Base-by-base conservation (phyloP, 2,888 invertebrate species). In the Agrochola litura region DNA sequence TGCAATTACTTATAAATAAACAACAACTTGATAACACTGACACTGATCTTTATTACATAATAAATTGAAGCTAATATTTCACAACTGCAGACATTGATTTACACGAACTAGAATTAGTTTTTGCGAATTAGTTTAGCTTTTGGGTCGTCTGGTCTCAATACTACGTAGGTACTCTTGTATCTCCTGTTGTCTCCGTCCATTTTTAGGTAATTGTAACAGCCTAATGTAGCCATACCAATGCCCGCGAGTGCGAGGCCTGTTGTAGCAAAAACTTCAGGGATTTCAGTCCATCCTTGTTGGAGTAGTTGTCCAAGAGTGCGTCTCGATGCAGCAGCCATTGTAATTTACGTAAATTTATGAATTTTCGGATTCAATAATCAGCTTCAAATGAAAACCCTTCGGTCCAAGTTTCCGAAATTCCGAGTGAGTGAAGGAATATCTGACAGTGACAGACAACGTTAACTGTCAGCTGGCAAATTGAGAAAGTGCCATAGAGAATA, bases 131-230 rank as follows among this genome's bases (percentile, higher is more conserved):
- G 95, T 66, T 95, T 93, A 30, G 94, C 97, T 90, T 96, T 96
- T 2, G 98, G 98, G 91, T 98, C 98, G 87, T 98, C 98, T 22
- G 98, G 97, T 81, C 98, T 97, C 93, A 97, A 97, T 14, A 98
- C 97, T 56, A 97, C 97, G 90, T 97, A 98, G 37, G 95, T 93
- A 60, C 93, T 89, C 92, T 98, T 98, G 93, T 98, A 98, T 89
- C 97, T 97, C 82, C 97, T 97, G 89, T 98, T 98, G 90, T 98
- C 97, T 72, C 97, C 97, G 90, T 98, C 98, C 60, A 95, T 97
- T 79, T 95, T 94, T 41, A 95, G 90, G 86, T 98, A 97, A 58
- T 96, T 97, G 79, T 93, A 92, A 68, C 97, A 85, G 4, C 97
- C 97, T 58, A 95, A 68, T 37, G 91, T 90, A 30, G 96, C 96